A percentile compares a stretch with the other conserved stretches of the same genome.
phyloP scores from a whole-genome alignment of 2,888 invertebrate genomes.

The Xestobium rufovillosum region DNA sequence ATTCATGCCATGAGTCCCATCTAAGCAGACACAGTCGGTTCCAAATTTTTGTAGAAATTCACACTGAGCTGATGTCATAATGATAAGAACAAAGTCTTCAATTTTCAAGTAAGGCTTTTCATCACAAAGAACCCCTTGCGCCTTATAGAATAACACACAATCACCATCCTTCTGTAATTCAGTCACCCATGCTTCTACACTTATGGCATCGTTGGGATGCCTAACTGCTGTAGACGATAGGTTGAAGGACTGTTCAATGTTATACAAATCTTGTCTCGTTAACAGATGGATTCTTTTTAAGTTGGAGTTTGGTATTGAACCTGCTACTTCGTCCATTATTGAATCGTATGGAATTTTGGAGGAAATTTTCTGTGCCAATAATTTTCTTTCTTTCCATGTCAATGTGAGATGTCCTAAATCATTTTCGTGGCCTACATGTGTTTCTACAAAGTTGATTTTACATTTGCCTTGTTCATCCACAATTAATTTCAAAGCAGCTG shows the following conservation, averaged over 20 bases:
- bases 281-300: slow-evolving; percentile 18
- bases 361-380: slow-evolving; percentile 16
- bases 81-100: slow-evolving; percentile 27
- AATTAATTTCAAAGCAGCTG: slow-evolving; percentile 10
- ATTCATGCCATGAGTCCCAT: no score
- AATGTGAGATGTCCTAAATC: slow-evolving; percentile 18
- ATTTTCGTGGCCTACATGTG: no score
- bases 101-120: no score
- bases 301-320: slow-evolving; percentile 11
- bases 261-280: slow-evolving; percentile 19
- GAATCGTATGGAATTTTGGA: slow-evolving; percentile 18
- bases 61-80: slow-evolving; percentile 26
- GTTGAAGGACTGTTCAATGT: slow-evolving; percentile 19
- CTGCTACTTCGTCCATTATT: slow-evolving; percentile 19
- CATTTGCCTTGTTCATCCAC: slow-evolving; percentile 9
- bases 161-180: slow-evolving; percentile 13
- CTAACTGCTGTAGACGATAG: slow-evolving; percentile 12
- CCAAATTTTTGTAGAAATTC: slow-evolving; percentile 26
- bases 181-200: slow-evolving; percentile 20
- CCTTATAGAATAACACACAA: slow-evolving; percentile 23
- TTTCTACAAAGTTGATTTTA: slow-evolving; percentile 14
- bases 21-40: no score
- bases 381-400: slow-evolving; percentile 10
- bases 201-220: slow-evolving; percentile 15
- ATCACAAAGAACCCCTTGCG: no score